phyloP scores from a whole-genome alignment of 2,888 invertebrate species.

The Drosophila infuscata region DNA sequence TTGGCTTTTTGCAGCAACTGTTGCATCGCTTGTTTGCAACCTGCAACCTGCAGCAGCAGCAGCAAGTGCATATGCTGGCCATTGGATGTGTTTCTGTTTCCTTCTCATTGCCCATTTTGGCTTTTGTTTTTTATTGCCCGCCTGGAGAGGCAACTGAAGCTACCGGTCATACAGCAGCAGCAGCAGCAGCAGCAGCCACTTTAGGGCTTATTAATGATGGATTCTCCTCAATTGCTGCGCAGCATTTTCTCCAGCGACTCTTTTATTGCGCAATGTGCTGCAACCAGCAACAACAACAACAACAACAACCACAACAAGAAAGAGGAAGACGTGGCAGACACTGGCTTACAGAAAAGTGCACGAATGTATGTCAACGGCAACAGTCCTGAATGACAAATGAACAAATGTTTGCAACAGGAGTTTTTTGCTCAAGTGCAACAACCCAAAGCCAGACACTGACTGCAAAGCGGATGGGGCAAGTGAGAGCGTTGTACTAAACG shows the following conservation, averaged over 20 bases:
- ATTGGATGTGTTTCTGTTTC: conserved; percentile 71
- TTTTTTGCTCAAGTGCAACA: conserved; percentile 20
- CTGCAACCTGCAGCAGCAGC: conserved; percentile 34
- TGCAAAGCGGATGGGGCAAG: conserved; percentile 17
- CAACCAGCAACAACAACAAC: conserved; percentile 15
- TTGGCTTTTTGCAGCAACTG: conserved; percentile 64
- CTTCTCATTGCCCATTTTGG: conserved; percentile 81
- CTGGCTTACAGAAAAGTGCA: conserved; percentile 70
- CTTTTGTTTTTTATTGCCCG: conserved; percentile 77
- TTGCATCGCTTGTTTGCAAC: conserved; percentile 69
- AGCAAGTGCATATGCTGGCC: conserved; percentile 63
- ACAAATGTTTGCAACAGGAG: conserved; percentile 70
- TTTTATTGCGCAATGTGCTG: conserved; percentile 75
- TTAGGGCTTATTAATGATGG: conserved; percentile 83
- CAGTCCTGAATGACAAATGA: conserved; percentile 84
- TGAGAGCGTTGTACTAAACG: conserved; percentile 72
- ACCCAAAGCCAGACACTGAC: conserved; percentile 6
- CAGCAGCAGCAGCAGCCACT: conserved; percentile 74
- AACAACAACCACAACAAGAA: conserved; percentile 31
- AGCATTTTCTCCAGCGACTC: conserved; percentile 43
- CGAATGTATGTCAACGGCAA: conserved; percentile 84
- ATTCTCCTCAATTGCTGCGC: conserved; percentile 78
- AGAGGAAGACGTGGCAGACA: conserved; percentile 15
- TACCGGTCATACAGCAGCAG: conserved; percentile 53
- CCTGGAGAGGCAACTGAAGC: conserved; percentile 56